Evolutionary conservation across 2,113 vertebrate genomes (phyloP).

Genomic region (Furnarius figulus): DNA sequence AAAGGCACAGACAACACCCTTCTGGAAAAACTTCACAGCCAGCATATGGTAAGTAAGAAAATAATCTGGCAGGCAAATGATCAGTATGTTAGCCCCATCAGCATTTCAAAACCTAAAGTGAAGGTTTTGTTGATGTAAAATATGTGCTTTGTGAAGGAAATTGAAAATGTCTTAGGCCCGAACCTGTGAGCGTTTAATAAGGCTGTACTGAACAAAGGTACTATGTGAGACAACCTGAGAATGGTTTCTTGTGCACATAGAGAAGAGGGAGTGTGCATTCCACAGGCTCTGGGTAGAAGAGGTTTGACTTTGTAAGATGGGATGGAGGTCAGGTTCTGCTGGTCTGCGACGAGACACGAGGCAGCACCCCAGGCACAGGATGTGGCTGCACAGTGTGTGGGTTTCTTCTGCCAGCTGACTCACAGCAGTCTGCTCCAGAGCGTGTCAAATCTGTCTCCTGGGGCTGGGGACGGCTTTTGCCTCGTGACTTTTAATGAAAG

Average conservation of each 20-base stretch:
- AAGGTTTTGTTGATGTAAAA: constrained; percentile 40
- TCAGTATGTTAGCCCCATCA: constrained; percentile 46
- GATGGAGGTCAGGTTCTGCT: neutral
- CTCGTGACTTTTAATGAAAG: constrained; percentile 54
- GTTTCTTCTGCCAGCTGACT: constrained; percentile 49
- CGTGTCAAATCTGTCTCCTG: constrained; percentile 41
- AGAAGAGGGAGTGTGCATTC: neutral
- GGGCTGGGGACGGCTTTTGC: constrained; percentile 22
- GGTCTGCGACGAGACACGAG: rapidly evolving
- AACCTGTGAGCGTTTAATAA: neutral
- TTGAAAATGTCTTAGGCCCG: neutral
- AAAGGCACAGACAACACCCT: constrained; percentile 94
- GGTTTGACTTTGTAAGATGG: neutral
- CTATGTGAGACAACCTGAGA: neutral
- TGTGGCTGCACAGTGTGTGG: neutral
- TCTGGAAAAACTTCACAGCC: constrained; percentile 90
- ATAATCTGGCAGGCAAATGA: constrained; percentile 58
- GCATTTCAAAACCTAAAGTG: constrained; percentile 42
- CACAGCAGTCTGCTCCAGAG: constrained; percentile 24
- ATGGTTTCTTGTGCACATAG: neutral
- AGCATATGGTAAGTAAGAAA: constrained; percentile 84
- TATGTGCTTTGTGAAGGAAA: constrained; percentile 27
- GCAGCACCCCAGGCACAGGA: constrained; percentile 33
- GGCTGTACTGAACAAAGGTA: neutral
- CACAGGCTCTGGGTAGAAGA: neutral